These are phyloP conservation scores for Atractosteus spatula DNA, from an alignment of 2,113 vertebrate species.

Conservation along the genomic window DNA sequence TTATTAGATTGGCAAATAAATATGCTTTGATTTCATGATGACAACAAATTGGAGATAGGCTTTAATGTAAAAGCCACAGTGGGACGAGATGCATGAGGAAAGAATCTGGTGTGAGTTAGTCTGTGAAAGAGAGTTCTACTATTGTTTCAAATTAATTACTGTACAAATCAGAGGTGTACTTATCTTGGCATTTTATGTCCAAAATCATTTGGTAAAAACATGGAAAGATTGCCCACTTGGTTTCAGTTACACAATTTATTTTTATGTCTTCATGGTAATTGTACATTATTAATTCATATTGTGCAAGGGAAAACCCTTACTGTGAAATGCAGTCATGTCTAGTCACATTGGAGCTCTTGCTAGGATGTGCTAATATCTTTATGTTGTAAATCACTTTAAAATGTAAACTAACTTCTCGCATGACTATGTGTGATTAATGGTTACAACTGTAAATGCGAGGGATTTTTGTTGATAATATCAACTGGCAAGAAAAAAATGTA, in stretches of 20 bases:
- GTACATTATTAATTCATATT: no score
- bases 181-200: not conserved
- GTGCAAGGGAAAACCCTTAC: not conserved
- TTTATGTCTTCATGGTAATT: not conserved
- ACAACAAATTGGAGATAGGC: no score
- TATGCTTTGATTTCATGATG: no score
- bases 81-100: no score
- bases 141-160: no score
- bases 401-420: slow-evolving; percentile 52
- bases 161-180: not conserved
- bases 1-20: no score
- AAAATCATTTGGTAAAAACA: not conserved
- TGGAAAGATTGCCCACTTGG: not conserved
- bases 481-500: slow-evolving; percentile 39
- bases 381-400: slow-evolving; percentile 58
- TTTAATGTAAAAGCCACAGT: no score
- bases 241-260: not conserved
- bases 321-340: not conserved
- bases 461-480: slow-evolving; percentile 34
- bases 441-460: slow-evolving; percentile 43
- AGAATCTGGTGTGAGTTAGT: no score
- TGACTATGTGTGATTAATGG: slow-evolving; percentile 58
- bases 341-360: slow-evolving; percentile 33
- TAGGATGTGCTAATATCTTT: slow-evolving; percentile 51
- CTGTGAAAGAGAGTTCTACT: no score